Evolutionary conservation across 2,797 vertebrate genomes (phyloP), one percentile per base, ranked within the genome.

Genomic region (Galaxias olidus): DNA sequence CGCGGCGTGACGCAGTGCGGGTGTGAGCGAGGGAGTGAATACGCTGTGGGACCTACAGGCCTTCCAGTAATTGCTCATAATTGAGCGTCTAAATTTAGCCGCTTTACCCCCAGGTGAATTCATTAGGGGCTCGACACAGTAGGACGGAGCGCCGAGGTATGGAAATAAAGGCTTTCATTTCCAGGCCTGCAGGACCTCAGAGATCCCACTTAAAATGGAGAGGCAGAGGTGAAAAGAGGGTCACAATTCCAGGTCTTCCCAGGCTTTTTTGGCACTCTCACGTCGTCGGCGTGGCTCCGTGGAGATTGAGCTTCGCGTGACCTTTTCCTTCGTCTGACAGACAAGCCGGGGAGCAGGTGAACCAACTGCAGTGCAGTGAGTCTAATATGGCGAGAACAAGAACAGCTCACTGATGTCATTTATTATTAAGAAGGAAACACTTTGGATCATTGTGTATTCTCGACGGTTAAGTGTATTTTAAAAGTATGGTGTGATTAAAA

Each of bases 1-100:
- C 75, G 61, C 75, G 78, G 67, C 18, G 65, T 68, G 72, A 65
- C 44, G 55, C 80, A 78, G 69, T 71, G 80, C 76, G 68, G 75
- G 80, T 83, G 78, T 76, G 79, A 82, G 73, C 55, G 1, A 76
- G 78, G 73, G 77, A 84, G 76, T 48, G 80, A 87, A 85, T 81
- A 63, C 85, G 85, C 87, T 72, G 68, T 75, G 80, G 87, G 85
- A 82, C 86, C 86, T 74, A 88, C 77, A 83, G 83, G 86, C 87
- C 87, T 79, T 88, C 84, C 74, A 63, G 83, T 91, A 92, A 92
- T 91, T 89, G 86, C 87, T 91, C 85, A 86, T 93, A 90, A 93
- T 92, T 92, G 88, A 84, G 77, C 75, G 83, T 82, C 88, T 92
- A 91, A 91, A 89, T 91, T 91, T 91, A 91, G 87, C 77, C 6